Base-by-base conservation (phyloP, 2,797 vertebrate genomes). In the Karalla daura region DNA sequence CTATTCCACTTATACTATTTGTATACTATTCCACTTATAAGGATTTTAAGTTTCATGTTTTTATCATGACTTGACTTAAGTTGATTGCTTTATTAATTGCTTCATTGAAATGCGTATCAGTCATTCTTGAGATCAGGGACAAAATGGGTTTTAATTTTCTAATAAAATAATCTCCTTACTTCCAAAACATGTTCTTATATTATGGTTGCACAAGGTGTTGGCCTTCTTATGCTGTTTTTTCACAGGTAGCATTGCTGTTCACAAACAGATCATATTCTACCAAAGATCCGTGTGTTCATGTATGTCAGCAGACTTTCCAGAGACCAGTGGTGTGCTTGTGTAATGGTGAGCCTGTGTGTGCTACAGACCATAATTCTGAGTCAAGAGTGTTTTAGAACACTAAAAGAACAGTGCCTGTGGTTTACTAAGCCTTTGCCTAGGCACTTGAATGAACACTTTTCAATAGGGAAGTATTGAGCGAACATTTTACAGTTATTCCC, bases 401-500 rank as follows among this genome's bases (percentile, higher is more conserved):
- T 83, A 51, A 75, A 56, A 72, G 69, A 79, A 84, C 69, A 64
- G 49, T 76, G 82, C 63, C 43, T 78, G 86, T 72, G 82, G 84
- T 83, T 83, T 32, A 79, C 81, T 76, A 63, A 32, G 51, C 5
- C 15, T 66, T 72, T 73, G 66, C 52, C 52, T 20, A 2, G 75
- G 33, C 8, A 27, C 41, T 36, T 52, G 12, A 66, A 51, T 59
- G 47, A 59, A 63, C 45, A 72, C 54, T 74, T 73, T 55, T 47
- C 18, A 78, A 73, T 11, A 13, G 3, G 77, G 60, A 54, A 36
- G 50, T 62, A 61, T 53, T 2, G 5, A 68, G 35, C 37, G 62
- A 56, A 52, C 27, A 43, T 17, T 6, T 8, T 21, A 39, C 6
- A 43, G 24, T 70, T 63, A 55, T 41, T 58, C 6, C 15, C 62